A percentile compares a stretch with the other conserved stretches of the same genome.
Conservation (phyloP, 2,888 invertebrate genomes). For the Venustoraphidia nigricollis region DNA sequence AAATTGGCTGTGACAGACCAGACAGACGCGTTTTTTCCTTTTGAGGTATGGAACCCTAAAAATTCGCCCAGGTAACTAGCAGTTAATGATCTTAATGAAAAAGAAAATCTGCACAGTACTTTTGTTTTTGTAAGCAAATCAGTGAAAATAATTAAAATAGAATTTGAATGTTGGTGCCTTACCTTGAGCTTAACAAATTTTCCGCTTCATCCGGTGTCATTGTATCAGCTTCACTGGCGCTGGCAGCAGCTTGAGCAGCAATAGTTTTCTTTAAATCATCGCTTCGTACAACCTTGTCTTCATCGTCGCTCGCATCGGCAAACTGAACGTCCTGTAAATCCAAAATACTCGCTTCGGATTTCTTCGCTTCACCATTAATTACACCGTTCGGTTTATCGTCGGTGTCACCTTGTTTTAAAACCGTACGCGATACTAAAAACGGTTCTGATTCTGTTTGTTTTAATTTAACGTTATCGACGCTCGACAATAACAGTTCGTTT, state of each 20-base stretch:
- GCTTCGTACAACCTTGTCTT: constrained; percentile 19
- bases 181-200: constrained; percentile 74
- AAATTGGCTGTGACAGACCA: too few species aligned
- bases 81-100: too few species aligned
- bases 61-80: too few species aligned
- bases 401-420: neutral
- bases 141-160: too few species aligned
- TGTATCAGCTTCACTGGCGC: constrained; percentile 31
- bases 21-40: too few species aligned
- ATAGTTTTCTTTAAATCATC: constrained; percentile 4
- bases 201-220: constrained; percentile 84
- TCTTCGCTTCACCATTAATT: constrained; percentile 15
- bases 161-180: constrained; percentile 20
- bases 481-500: constrained; percentile 31
- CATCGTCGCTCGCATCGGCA: constrained; percentile 38
- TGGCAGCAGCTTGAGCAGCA: constrained; percentile 17
- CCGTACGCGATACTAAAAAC: constrained; percentile 17
- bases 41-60: too few species aligned
- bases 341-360: constrained; percentile 35
- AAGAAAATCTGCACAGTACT: too few species aligned
- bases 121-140: too few species aligned
- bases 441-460: constrained; percentile 16
- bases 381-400: neutral
- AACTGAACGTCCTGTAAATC: constrained; percentile 39
- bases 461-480: neutral